phyloP scores from a whole-genome alignment of 2,888 invertebrate genomes.

The Plutella xylostella region DNA sequence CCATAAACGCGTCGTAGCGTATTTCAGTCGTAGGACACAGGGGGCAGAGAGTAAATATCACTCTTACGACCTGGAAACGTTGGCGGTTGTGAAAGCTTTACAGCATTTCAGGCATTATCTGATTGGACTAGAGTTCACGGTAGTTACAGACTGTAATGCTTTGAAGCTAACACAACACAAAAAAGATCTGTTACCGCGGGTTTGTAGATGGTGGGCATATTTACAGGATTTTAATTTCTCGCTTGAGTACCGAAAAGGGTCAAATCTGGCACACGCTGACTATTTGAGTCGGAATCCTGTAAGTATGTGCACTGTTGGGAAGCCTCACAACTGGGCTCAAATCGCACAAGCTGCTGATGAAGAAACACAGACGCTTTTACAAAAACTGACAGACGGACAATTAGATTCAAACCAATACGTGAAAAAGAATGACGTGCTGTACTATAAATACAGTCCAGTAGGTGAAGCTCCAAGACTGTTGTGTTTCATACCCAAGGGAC shows the following conservation, averaged over 20 bases:
- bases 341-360: too few relatives aligned
- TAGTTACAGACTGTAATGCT: constrained; percentile 23
- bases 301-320: too few relatives aligned
- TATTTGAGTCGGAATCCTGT: constrained; percentile 15
- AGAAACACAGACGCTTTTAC: too few relatives aligned
- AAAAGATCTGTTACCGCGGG: constrained; percentile 22
- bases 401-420: too few relatives aligned
- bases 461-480: too few relatives aligned
- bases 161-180: constrained; percentile 20
- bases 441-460: too few relatives aligned
- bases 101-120: constrained; percentile 29
- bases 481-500: too few relatives aligned
- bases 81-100: too few relatives aligned
- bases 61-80: constrained; percentile 30
- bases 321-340: too few relatives aligned
- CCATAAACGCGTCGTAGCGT: constrained; percentile 25
- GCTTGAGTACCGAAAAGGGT: constrained; percentile 25
- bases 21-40: constrained; percentile 25
- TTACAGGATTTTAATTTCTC: constrained; percentile 25
- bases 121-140: constrained; percentile 23
- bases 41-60: constrained; percentile 27
- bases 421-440: too few relatives aligned
- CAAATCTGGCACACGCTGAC: constrained; percentile 26
- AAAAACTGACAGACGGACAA: too few relatives aligned
- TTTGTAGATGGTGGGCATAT: constrained; percentile 28